Evolutionary conservation across 2,113 vertebrate species (phyloP).

Genomic region (Galeopterus variegatus): DNA sequence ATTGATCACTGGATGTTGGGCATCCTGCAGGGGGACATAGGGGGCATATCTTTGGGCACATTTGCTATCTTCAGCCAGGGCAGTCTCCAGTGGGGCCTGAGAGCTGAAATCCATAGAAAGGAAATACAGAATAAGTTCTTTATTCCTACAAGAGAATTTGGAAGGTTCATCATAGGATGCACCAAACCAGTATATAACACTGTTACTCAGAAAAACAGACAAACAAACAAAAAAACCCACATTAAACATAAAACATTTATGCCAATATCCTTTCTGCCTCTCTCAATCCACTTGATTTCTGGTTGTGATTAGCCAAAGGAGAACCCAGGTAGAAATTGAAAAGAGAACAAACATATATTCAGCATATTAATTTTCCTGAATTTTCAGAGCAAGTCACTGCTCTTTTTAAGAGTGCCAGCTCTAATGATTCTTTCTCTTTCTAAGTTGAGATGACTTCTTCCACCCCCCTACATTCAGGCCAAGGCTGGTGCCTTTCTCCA

Average conservation of each 20-base stretch:
- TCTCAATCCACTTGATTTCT: background rate
- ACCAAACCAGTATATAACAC: background rate
- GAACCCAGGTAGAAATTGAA: background rate
- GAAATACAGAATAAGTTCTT: background rate
- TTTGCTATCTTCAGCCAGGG: background rate
- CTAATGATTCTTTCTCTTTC: background rate
- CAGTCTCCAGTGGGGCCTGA: background rate
- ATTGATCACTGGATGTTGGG: background rate
- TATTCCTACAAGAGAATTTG: background rate
- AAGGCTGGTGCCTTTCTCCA: background rate
- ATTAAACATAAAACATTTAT: background rate
- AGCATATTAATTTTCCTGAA: background rate
- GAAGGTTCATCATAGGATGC: background rate
- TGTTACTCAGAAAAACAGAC: background rate
- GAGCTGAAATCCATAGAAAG: background rate
- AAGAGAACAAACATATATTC: background rate
- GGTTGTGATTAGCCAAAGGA: background rate
- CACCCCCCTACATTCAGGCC: fast-evolving
- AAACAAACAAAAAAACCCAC: background rate
- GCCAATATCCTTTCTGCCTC: background rate
- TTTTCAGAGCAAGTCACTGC: background rate
- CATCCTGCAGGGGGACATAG: too few relatives aligned
- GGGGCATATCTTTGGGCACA: background rate
- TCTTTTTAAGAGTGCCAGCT: background rate
- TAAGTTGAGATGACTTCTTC: background rate